Base-by-base conservation (phyloP, 2,888 invertebrate genomes). In the Lepidochrysops patricia region DNA sequence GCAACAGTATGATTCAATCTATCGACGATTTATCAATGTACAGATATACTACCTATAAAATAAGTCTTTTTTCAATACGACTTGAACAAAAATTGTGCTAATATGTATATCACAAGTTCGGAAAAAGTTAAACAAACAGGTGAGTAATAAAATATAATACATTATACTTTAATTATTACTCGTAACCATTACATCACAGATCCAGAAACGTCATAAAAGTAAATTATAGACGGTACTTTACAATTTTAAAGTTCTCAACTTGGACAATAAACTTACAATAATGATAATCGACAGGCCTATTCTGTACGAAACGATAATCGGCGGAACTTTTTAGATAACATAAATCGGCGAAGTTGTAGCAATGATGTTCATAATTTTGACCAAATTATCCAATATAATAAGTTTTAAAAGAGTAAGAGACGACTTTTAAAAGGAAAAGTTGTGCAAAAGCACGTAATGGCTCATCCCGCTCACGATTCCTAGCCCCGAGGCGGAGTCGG, bases 401-500 rank as follows among this genome's bases (percentile, higher is more conserved):
- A 87, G 83, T 86, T 87, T 81, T 66, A 82, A 84, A 86, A 85
- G 84, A 86, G 87, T 85, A 86, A 81, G 80, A 84, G 82, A 79
- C 78, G 81, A 86, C 82, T 88, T 89, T 86, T 87, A 88, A 88
- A 88, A 84, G 85, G 84, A 86, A 89, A 89, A 89, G 83, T 89
- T 89, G 75, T 72, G 66, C 70, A 77, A 83, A 85, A 87, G 85
- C 84, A 84, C 83, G 86, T 87, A 87, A 88, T 89, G 87, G 86
- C 80, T 87, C 86, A 86, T 88, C 87, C 84, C 82, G 84, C 81
- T 85, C 86, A 83, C 80, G 85, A 84, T 79, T 84, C 79, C 77
- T 77, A 73, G 74, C 84, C 88, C 84, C 77, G 79, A 78, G 87
- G 87, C 85, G 80, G 79, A 80, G 75, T 84, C 76, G 78, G 82